These are phyloP conservation scores for Lepidocyrtoides sp. DNA, from an alignment of 2,888 invertebrate genomes.

Conservation along the genomic window DNA sequence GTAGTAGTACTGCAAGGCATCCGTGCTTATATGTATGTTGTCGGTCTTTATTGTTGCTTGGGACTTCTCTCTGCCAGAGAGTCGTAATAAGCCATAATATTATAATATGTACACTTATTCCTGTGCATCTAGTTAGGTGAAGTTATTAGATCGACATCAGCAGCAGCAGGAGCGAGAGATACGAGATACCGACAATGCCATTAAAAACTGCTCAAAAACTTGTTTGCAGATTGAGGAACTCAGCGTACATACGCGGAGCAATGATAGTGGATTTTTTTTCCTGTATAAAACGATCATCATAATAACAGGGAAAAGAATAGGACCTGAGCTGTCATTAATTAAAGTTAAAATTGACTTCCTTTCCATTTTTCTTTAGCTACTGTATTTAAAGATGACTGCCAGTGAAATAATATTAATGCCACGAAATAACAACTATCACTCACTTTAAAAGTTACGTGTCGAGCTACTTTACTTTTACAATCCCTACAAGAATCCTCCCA, in stretches of 20 bases:
- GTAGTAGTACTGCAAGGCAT: too few relatives aligned
- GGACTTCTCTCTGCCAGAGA: neutral
- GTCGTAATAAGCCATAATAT: neutral
- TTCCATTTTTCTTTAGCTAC: conserved; percentile 69
- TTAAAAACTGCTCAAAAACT: conserved; percentile 63
- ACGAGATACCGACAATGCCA: conserved; percentile 52
- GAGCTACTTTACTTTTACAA: too few relatives aligned
- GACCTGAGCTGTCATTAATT: conserved; percentile 75
- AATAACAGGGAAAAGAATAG: conserved; percentile 60
- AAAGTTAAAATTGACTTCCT: conserved; percentile 76
- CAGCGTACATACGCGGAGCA: conserved; percentile 9
- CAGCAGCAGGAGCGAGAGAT: conserved; percentile 45
- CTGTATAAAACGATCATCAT: conserved; percentile 38
- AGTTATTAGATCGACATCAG: conserved; percentile 22
- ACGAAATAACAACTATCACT: conserved; percentile 19
- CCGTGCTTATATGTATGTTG: conserved; percentile 13
- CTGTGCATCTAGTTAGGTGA: conserved; percentile 11
- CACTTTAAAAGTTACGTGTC: too few relatives aligned
- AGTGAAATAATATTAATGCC: conserved; percentile 4
- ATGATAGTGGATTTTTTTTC: conserved; percentile 44
- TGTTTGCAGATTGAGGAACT: conserved; percentile 63
- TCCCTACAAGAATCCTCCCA: too few relatives aligned
- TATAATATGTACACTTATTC: neutral
- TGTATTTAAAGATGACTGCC: conserved; percentile 62
- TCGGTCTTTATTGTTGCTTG: too few relatives aligned